A percentile compares a stretch with the other conserved stretches of the same genome.
phyloP scores from a whole-genome alignment of 2,113 vertebrate genomes.

The Piliocolobus tephrosceles region DNA sequence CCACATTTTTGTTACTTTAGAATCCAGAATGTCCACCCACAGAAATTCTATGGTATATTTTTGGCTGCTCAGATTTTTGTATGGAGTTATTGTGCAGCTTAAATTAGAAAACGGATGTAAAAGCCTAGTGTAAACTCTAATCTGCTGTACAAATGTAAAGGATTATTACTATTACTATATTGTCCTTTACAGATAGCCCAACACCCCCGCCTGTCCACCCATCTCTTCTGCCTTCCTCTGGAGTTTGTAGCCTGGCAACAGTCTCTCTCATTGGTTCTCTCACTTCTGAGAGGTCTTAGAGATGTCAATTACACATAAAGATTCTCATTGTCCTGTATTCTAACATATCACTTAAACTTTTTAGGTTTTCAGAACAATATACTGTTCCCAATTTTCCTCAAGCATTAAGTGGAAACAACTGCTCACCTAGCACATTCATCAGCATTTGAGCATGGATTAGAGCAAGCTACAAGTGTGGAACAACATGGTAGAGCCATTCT shows the following conservation, averaged over 20 bases:
- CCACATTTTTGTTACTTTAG: conserved; percentile 41
- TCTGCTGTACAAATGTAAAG: conserved; percentile 27
- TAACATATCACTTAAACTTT: not conserved
- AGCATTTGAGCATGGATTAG: not conserved
- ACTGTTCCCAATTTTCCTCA: not conserved
- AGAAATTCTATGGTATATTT: conserved; percentile 54
- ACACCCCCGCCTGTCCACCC: conserved; percentile 36
- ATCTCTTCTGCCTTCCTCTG: conserved; percentile 7
- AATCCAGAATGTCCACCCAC: conserved; percentile 49
- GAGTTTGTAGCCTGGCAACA: not conserved
- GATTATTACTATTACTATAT: conserved; percentile 68
- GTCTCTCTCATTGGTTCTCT: not conserved
- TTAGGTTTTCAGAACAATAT: not conserved
- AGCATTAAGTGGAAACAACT: not conserved
- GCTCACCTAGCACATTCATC: not conserved
- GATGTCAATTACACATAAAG: not conserved
- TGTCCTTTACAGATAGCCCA: conserved; percentile 29
- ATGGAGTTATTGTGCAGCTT: conserved; percentile 44
- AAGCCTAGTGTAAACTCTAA: conserved; percentile 58
- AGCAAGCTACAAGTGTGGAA: not conserved
- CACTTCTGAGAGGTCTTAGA: not conserved
- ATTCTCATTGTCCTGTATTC: not conserved
- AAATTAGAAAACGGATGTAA: conserved; percentile 58
- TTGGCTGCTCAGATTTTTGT: conserved; percentile 56
- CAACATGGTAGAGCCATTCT: not conserved